These are phyloP conservation scores for Ernsta delagoae DNA, from an alignment of 2,888 invertebrate genomes.

Conservation along the genomic window DNA sequence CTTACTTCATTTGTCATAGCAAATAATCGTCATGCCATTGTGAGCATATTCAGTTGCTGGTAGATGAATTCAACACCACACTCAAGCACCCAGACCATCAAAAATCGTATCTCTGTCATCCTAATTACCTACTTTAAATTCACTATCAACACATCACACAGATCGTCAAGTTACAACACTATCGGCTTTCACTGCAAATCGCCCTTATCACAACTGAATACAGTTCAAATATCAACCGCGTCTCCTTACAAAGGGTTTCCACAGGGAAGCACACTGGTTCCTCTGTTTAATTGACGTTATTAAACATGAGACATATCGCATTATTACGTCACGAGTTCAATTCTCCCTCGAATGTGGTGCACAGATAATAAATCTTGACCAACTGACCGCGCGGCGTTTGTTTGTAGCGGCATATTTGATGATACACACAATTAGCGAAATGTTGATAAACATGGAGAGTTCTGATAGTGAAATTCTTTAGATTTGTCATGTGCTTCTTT, in stretches of 20 bases:
- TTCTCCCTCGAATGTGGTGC: not conserved
- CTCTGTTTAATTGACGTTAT: not conserved
- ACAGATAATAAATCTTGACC: conserved; percentile 28
- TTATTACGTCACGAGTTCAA: conserved; percentile 19
- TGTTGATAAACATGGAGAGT: conserved; percentile 4
- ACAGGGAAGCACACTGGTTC: conserved; percentile 3
- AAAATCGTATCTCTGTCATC: no score
- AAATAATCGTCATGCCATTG: no score
- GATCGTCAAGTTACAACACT: not conserved
- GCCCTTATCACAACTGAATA: not conserved
- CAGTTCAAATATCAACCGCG: not conserved
- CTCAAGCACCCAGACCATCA: no score
- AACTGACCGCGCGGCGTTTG: conserved; percentile 23
- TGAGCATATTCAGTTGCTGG: no score
- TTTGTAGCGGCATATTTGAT: conserved; percentile 7
- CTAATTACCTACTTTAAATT: no score
- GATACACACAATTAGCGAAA: conserved; percentile 21
- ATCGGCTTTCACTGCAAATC: not conserved
- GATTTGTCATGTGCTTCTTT: not conserved
- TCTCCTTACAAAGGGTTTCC: not conserved
- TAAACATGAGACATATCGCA: not conserved
- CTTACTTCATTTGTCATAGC: no score
- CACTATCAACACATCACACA: not conserved
- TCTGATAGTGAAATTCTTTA: not conserved
- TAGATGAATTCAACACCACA: no score